Evolutionary conservation across 2,113 vertebrate species (phyloP).

Genomic region (human (Homo sapiens)): DNA sequence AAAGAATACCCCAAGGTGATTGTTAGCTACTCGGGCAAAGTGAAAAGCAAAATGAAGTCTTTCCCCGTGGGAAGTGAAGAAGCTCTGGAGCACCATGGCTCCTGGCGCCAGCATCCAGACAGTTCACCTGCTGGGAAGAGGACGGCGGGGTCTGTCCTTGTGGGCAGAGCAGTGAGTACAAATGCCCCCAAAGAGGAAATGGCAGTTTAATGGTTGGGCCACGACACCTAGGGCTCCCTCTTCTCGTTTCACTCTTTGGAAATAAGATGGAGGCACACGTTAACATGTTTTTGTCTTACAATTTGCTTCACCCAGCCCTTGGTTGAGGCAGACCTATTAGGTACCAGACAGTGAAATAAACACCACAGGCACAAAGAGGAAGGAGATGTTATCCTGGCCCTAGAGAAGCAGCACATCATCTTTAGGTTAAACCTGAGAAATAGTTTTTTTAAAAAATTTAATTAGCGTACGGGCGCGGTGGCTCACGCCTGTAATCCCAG

Average conservation of each 20-base stretch:
- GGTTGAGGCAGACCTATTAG: background rate
- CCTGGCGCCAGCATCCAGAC: background rate
- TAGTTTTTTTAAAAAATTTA: background rate
- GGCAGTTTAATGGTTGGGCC: background rate
- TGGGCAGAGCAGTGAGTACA: background rate
- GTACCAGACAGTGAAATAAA: background rate
- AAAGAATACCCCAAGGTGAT: conserved; percentile 8
- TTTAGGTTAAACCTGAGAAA: background rate
- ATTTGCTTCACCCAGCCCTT: background rate
- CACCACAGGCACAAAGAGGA: background rate
- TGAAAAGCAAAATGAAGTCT: conserved; percentile 44
- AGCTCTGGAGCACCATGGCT: background rate
- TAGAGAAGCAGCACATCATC: background rate
- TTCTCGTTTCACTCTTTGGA: background rate
- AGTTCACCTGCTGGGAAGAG: background rate
- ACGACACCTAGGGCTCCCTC: background rate
- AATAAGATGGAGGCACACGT: background rate
- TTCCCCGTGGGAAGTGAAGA: background rate
- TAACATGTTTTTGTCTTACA: background rate
- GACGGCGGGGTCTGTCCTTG: background rate
- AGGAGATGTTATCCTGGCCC: background rate
- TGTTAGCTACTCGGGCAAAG: background rate
- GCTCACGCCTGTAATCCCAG: too few relatives aligned
- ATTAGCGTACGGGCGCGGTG: too few relatives aligned
- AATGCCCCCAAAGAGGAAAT: background rate